A percentile compares a stretch with the other conserved stretches of the same genome.
phyloP scores from a whole-genome alignment of 2,113 vertebrate species.

The Seriola quinqueradiata region DNA sequence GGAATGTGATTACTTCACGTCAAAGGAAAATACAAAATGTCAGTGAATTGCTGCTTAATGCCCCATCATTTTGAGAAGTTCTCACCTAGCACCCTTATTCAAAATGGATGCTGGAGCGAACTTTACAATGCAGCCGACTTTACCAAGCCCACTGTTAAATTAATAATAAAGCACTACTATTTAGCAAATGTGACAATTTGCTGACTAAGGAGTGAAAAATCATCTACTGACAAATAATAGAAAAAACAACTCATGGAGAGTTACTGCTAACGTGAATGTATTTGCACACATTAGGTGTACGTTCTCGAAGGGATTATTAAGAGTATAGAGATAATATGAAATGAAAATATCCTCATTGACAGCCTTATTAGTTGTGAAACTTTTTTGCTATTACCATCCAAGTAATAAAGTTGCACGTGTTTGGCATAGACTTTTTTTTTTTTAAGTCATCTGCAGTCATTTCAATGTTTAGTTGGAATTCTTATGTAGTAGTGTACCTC shows the following conservation, averaged over 20 bases:
- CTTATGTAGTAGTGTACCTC: constrained; percentile 29
- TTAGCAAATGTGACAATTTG: constrained; percentile 3
- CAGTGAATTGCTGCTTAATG: not conserved
- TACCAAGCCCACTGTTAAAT: not conserved
- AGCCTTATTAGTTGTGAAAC: constrained; percentile 46
- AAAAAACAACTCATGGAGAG: not conserved
- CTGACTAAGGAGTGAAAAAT: not conserved
- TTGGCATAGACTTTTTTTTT: constrained; percentile 4
- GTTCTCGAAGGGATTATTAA: constrained; percentile 34
- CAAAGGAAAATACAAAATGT: not conserved
- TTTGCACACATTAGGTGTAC: constrained; percentile 31
- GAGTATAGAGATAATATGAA: constrained; percentile 16
- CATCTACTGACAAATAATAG: not conserved
- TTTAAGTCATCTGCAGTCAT: constrained; percentile 13
- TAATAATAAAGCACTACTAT: not conserved
- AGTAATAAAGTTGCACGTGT: constrained; percentile 41
- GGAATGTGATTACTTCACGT: not conserved
- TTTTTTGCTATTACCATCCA: constrained; percentile 4
- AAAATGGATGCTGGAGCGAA: not conserved
- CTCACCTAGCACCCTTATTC: not conserved
- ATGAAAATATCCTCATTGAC: constrained; percentile 39
- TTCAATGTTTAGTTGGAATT: constrained; percentile 37
- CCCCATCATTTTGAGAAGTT: not conserved
- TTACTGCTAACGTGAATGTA: constrained; percentile 68
- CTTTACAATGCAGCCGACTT: not conserved